Evolutionary conservation across 2,888 invertebrate species (phyloP).

Genomic region (Ptychoptera albimana): DNA sequence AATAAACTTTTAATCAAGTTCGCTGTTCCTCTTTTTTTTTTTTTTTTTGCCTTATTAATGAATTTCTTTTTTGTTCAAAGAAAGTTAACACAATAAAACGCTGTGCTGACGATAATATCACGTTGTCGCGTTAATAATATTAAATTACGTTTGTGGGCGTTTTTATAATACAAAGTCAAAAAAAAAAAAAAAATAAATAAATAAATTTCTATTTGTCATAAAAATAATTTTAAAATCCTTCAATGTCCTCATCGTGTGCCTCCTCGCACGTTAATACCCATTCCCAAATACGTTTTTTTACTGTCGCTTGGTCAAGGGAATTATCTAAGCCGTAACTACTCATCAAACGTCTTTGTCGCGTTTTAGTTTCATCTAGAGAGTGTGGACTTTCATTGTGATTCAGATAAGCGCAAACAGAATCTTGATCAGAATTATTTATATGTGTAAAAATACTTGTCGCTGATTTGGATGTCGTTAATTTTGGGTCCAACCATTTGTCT

Average conservation of each 20-base stretch:
- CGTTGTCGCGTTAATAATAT: too few species aligned
- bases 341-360: slow-evolving; percentile 35
- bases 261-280: slow-evolving; percentile 45
- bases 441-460: slow-evolving; percentile 27
- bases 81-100: too few species aligned
- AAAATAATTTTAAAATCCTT: slow-evolving; percentile 8
- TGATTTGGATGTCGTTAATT: slow-evolving; percentile 35
- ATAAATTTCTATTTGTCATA: too few species aligned
- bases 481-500: slow-evolving; percentile 40
- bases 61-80: too few species aligned
- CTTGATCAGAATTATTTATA: slow-evolving; percentile 27
- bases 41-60: too few species aligned
- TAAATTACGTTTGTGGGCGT: too few species aligned
- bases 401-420: slow-evolving; percentile 36
- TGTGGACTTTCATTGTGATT: slow-evolving; percentile 34
- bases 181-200: too few species aligned
- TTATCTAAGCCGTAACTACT: slow-evolving; percentile 46
- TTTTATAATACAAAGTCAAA: too few species aligned
- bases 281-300: slow-evolving; percentile 45
- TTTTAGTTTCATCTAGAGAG: slow-evolving; percentile 36
- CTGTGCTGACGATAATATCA: too few species aligned
- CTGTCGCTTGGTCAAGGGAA: slow-evolving; percentile 38
- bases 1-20: too few species aligned
- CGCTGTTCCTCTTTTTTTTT: too few species aligned
- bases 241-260: slow-evolving; percentile 21